phyloP scores from a whole-genome alignment of 2,888 invertebrate genomes.

The Eubasilissa splendida region DNA sequence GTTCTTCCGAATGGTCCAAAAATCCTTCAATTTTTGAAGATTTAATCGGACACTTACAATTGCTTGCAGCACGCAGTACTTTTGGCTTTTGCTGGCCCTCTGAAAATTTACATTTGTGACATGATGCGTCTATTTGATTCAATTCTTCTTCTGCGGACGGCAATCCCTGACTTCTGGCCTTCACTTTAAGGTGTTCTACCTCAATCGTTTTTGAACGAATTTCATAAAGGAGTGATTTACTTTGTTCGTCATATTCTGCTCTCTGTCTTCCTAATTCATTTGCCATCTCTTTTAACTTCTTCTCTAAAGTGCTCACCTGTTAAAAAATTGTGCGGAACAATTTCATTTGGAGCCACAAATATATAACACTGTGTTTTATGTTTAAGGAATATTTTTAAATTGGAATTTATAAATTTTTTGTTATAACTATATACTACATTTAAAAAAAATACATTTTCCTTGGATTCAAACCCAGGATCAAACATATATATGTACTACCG shows the following conservation, averaged over 20 bases:
- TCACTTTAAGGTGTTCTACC: slow-evolving; percentile 69
- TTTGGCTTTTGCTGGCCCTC: not conserved
- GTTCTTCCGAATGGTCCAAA: too few relatives aligned
- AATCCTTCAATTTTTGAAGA: too few relatives aligned
- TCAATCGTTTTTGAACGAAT: slow-evolving; percentile 72
- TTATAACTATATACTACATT: too few relatives aligned
- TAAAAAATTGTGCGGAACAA: slow-evolving; percentile 39
- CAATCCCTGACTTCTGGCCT: slow-evolving; percentile 67
- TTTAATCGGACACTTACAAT: slow-evolving; percentile 15
- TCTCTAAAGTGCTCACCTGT: slow-evolving; percentile 75
- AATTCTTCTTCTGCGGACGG: slow-evolving; percentile 69
- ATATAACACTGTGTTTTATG: too few relatives aligned
- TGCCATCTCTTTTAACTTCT: slow-evolving; percentile 72
- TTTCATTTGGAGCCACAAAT: slow-evolving; percentile 30
- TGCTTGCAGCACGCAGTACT: not conserved
- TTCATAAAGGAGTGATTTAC: slow-evolving; percentile 74
- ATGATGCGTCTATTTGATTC: slow-evolving; percentile 60
- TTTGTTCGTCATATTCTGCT: slow-evolving; percentile 72
- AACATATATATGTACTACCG: too few relatives aligned
- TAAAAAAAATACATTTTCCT: too few relatives aligned
- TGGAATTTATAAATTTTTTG: too few relatives aligned
- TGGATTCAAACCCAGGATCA: too few relatives aligned
- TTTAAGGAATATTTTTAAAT: too few relatives aligned
- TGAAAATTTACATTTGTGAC: not conserved
- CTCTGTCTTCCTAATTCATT: slow-evolving; percentile 72